A percentile compares a stretch with the other conserved stretches of the same genome.
These are phyloP conservation scores for Anastrepha ludens DNA, from an alignment of 1,140 invertebrate genomes.

Conservation along the genomic window DNA sequence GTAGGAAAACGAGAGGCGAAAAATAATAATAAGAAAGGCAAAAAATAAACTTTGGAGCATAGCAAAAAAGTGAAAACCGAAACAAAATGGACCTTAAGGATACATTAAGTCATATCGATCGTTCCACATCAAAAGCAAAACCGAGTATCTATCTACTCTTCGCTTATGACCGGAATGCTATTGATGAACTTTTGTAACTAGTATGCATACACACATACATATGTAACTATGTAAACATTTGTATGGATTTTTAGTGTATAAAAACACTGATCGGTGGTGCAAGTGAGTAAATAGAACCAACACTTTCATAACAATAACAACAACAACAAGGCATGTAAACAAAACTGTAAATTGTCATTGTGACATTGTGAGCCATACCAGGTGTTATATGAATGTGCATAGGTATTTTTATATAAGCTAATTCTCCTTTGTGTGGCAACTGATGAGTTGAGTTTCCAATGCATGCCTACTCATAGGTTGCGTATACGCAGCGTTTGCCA, in stretches of 20 bases:
- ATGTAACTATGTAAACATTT: not conserved
- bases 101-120: too few species aligned
- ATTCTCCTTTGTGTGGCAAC: not conserved
- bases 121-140: too few species aligned
- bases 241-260: not conserved
- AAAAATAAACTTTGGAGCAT: too few species aligned
- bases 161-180: too few species aligned
- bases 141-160: too few species aligned
- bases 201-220: not conserved
- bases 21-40: too few species aligned
- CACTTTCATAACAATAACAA: not conserved
- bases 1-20: not conserved
- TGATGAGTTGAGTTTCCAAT: not conserved
- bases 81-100: too few species aligned
- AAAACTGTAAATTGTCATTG: conserved; percentile 19
- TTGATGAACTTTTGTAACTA: too few species aligned
- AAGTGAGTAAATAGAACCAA: not conserved
- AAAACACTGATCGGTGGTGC: not conserved
- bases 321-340: not conserved
- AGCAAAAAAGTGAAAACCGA: too few species aligned
- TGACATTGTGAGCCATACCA: not conserved
- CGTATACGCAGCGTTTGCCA: not conserved
- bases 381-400: not conserved
- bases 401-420: not conserved
- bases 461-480: not conserved